Percentiles rank a stretch among this genome's conserved stretches.
phyloP scores from a whole-genome alignment of 1,140 invertebrate species.

The Lepidurus packardi region DNA sequence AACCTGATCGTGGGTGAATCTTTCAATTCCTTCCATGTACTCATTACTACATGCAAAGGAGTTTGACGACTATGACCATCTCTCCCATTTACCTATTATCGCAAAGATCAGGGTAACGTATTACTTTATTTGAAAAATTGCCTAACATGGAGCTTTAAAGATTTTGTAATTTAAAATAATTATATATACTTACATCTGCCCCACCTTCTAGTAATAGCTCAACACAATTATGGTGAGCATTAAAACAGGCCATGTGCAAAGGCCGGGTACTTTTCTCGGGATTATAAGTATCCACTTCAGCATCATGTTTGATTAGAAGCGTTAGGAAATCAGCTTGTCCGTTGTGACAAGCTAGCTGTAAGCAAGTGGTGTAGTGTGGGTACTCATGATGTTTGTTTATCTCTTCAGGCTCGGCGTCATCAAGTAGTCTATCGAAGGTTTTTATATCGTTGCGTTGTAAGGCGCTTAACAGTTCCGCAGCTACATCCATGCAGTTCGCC shows the following conservation, averaged over 20 bases:
- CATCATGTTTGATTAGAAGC: slow-evolving; percentile 24
- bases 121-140: background rate
- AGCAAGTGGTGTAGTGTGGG: slow-evolving; percentile 47
- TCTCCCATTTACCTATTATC: slow-evolving; percentile 24
- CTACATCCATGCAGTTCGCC: background rate
- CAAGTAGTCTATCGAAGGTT: background rate
- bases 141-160: background rate
- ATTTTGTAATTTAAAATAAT: background rate
- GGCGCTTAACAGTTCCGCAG: background rate
- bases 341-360: slow-evolving; percentile 49
- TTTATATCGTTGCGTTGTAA: slow-evolving; percentile 6
- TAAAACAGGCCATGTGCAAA: slow-evolving; percentile 27
- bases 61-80: slow-evolving; percentile 23
- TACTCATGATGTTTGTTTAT: slow-evolving; percentile 49
- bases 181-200: slow-evolving; percentile 25
- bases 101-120: no score
- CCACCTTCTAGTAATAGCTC: slow-evolving; percentile 24
- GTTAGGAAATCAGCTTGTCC: slow-evolving; percentile 49
- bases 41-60: slow-evolving; percentile 32
- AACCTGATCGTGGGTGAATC: background rate
- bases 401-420: slow-evolving; percentile 36
- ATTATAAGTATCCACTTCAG: slow-evolving; percentile 30
- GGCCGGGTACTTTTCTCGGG: background rate
- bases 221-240: slow-evolving; percentile 19
- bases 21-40: slow-evolving; percentile 31